Evolutionary conservation across 2,888 invertebrate species (phyloP), one percentile per base, ranked within the genome.

Genomic region (Drosophila buzzatii): DNA sequence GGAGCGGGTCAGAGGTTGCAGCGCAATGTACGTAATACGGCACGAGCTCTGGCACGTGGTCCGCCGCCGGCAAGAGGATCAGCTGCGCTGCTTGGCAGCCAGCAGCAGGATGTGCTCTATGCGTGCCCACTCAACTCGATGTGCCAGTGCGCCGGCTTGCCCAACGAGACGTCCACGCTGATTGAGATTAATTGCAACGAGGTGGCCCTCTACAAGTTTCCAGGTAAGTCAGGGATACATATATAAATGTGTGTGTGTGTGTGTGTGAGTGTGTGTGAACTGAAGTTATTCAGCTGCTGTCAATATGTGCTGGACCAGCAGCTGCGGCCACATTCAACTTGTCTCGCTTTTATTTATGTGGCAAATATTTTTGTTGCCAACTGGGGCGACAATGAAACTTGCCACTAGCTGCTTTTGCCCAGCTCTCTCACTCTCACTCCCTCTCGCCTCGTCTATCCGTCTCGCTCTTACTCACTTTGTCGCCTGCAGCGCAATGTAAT

Each of bases 101-200:
- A 92, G 81, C 92, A 92, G 70, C 93, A 92, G 82, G 93, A 93
- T 81, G 90, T 92, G 73, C 82, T 93, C 44, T 93, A 93, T 75
- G 90, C 93, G 55, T 93, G 93, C 81, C 92, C 93, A 42, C 84
- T 93, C 68, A 93, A 93, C 78, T 92, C 92, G 70, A 93, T 93
- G 93, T 93, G 93, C 81, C 93, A 93, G 85, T 93, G 93, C 86
- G 92, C 92, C 33, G 93, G 92, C 8, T 76, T 93, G 84, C 93
- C 93, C 70, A 93, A 93, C 82, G 93, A 93, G 86, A 93, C 93
- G 79, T 89, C 92, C 75, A 93, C 92, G 52, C 83, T 93, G 88
- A 92, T 93, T 90, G 93, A 93, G 90, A 93, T 93, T 85, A 93
- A 92, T 91, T 93, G 93, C 90, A 93, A 93, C 84, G 93, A 93